Base-by-base conservation (phyloP, 2,113 vertebrate species). In the Cyanoderma ruficeps region DNA sequence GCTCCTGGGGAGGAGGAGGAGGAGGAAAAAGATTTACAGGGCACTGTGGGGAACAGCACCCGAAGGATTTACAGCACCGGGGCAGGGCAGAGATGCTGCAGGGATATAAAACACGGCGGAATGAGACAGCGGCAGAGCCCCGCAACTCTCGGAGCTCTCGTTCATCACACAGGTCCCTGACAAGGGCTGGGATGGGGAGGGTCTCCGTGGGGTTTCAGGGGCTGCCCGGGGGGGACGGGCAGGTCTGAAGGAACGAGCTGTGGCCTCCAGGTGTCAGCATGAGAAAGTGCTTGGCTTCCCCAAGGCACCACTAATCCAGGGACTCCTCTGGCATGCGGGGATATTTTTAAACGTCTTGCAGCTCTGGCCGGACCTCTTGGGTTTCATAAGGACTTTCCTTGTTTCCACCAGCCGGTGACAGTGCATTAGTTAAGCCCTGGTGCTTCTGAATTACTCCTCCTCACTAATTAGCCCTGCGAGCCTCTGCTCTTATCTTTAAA, bases 191-290 rank as follows among this genome's bases (percentile, higher is more conserved):
- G 7, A 16, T 19, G 20, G 17, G 15, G 22, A 33, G 11, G 12
- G 3, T 86, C 86, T 86, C 16, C 0, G 2, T 8, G 37, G 60
- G 24, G 24, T 56, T 87, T 82, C 68, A 56, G 39, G 47, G 56
- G 76, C 53, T 92, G 76, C 33, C 85, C 82, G 25, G 5, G n/a
- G 5, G n/a, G 87, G 70, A 13, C 35, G 24, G 70, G 44, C 25
- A 22, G 4, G 6, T 96, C 90, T 92, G 96, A 96, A 97, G 90
- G 94, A 95, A 57, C 96, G 50, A 83, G 93, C 86, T 94, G 86
- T 61, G 96, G 94, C 96, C 96, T 97, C 94, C 94, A 96, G 96
- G 96, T 96, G 96, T 97, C 96, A 97, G 96, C 92, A 96, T 93
- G 96, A 94, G 96, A 96, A 95, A 96, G 94, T 95, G 95, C 95